Evolutionary conservation across 2,888 invertebrate genomes (phyloP).

Genomic region (Sinotaia quadrata): DNA sequence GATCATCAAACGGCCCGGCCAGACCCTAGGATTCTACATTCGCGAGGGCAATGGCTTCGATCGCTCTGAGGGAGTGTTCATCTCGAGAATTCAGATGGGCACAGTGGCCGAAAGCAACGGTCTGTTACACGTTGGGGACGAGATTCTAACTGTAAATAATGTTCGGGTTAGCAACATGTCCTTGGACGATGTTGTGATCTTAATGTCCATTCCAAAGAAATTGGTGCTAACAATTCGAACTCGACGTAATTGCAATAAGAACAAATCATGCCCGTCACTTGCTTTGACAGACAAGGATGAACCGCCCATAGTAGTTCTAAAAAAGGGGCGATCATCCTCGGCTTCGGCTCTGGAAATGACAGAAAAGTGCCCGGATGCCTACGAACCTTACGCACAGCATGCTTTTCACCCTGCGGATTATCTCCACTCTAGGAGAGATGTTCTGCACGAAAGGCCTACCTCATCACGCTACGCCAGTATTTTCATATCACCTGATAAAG

Average conservation of each 20-base stretch:
- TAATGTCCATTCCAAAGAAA: constrained; percentile 98
- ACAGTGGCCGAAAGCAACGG: constrained; percentile 98
- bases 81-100: constrained; percentile 95
- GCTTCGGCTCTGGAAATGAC: constrained; percentile 66
- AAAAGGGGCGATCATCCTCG: constrained; percentile 64
- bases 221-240: constrained; percentile 88
- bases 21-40: constrained; percentile 97
- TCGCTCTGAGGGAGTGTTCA: constrained; percentile 96
- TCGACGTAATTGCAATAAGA: constrained; percentile 62
- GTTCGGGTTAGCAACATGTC: constrained; percentile 99
- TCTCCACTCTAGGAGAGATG: constrained; percentile 9
- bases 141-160: constrained; percentile 97
- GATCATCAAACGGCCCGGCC: constrained; percentile 98
- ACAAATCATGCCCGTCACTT: constrained; percentile 65
- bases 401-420: constrained; percentile 37
- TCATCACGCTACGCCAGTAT: constrained; percentile 65
- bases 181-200: constrained; percentile 98
- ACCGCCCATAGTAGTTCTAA: constrained; percentile 66
- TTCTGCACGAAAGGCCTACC: constrained; percentile 43
- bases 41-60: constrained; percentile 99
- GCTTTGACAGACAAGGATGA: constrained; percentile 63
- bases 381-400: constrained; percentile 49
- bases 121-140: constrained; percentile 96
- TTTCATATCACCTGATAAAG: constrained; percentile 64
- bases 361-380: constrained; percentile 64